phyloP scores from a whole-genome alignment of 2,113 vertebrate species.

The Oostethus manadensis region DNA sequence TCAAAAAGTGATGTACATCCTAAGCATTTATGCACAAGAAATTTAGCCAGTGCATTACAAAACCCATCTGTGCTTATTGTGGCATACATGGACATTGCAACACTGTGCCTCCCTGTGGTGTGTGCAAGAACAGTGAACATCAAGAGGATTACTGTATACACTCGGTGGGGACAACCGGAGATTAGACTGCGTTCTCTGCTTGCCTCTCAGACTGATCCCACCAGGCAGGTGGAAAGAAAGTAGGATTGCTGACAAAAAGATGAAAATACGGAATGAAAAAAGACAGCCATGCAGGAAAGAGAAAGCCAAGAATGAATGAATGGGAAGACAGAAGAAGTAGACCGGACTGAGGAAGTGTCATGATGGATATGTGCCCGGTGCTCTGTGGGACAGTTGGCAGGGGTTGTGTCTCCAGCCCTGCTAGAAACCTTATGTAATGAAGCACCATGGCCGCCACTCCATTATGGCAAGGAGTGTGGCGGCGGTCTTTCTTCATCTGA shows the following conservation, averaged over 20 bases:
- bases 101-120: conserved; percentile 24
- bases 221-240: conserved; percentile 19
- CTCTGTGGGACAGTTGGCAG: conserved; percentile 48
- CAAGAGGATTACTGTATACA: conserved; percentile 48
- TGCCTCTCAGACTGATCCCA: conserved; percentile 38
- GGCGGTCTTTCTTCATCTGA: conserved; percentile 9
- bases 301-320: conserved; percentile 19
- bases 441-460: conserved; percentile 40
- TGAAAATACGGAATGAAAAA: neutral
- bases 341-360: conserved; percentile 24
- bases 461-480: conserved; percentile 16
- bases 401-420: conserved; percentile 24
- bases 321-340: conserved; percentile 25
- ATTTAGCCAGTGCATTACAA: neutral
- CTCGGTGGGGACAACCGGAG: conserved; percentile 34
- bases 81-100: conserved; percentile 11
- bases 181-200: conserved; percentile 24
- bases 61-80: neutral
- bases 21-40: neutral
- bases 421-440: conserved; percentile 60
- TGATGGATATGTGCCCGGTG: conserved; percentile 32
- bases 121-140: conserved; percentile 45
- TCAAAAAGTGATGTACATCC: neutral
- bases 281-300: conserved; percentile 1
- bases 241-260: conserved; percentile 17